phyloP scores from a whole-genome alignment of 2,797 vertebrate genomes.

The Yasuhikotakia modesta region DNA sequence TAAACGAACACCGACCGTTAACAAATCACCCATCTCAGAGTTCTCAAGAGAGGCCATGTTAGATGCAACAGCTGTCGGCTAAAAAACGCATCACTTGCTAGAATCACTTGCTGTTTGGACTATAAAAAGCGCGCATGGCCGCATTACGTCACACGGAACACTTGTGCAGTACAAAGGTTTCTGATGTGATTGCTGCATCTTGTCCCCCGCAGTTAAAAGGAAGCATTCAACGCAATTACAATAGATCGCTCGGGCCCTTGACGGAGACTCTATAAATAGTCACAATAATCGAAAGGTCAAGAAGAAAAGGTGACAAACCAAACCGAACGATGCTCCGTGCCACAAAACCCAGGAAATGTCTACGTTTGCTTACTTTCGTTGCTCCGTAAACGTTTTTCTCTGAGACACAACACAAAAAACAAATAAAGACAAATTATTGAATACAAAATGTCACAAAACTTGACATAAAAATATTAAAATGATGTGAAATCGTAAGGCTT shows the following conservation, averaged over 20 bases:
- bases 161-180: constrained; percentile 13
- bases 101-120: constrained; percentile 8
- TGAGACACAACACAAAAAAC: no score
- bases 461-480: no score
- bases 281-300: constrained; percentile 16
- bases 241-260: constrained; percentile 6
- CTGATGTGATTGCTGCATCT: constrained; percentile 12
- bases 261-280: constrained; percentile 10
- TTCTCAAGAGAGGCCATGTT: constrained; percentile 23
- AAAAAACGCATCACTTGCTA: constrained; percentile 30
- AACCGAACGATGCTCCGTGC: neutral
- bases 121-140: constrained; percentile 16
- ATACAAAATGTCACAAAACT: no score
- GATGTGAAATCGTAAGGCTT: no score
- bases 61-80: constrained; percentile 32
- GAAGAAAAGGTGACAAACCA: constrained; percentile 1
- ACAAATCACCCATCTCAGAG: constrained; percentile 23
- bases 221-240: constrained; percentile 31
- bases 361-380: no score
- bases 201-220: constrained; percentile 11
- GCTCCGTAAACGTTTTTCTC: no score
- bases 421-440: no score
- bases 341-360: neutral
- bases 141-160: constrained; percentile 8
- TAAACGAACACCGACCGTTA: constrained; percentile 5